Base-by-base conservation (phyloP, 2,797 vertebrate species). In the Tragelaphus oryx region DNA sequence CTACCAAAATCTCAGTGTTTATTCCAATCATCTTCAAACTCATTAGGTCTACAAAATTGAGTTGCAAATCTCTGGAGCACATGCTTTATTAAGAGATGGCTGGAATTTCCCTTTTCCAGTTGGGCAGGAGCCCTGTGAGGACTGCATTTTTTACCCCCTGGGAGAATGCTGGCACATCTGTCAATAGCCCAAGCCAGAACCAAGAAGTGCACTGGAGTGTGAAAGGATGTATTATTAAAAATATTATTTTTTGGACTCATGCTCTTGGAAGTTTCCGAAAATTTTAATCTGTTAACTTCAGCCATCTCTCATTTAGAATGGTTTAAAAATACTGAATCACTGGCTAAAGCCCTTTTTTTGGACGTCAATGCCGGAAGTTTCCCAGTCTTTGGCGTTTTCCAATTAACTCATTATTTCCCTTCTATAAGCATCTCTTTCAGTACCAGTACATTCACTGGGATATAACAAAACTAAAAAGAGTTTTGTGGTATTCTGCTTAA, bases 1-100 rank as follows among this genome's bases (percentile, higher is more conserved):
- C 71, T 95, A 96, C 95, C 93, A 91, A 91, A 60, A 22, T 96
- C 93, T 95, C 93, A 92, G 2, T 96, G 87, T 90, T 93, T 88
- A 96, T 96, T 96, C 92, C 93, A 95, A 10, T 95, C 81, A 95
- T 96, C 91, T 95, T 84, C 89, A 97, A 96, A 96, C 89, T 93
- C 94, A 95, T 97, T 96, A 93, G 83, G 65, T 97, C 85, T 96
- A 95, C 48, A 78, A 96, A 97, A 97, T 57, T 97, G 94, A 94
- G 95, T 89, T 94, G 89, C 76, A 94, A 94, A 93, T 95, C 95
- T 96, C 95, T 85, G n/a, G 90, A 93, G 83, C 76, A 89, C 83
- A 81, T 46, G 60, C 62, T 90, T 95, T 96, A 97, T 96, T 96
- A 89, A 91, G 93, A 91, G 80, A 95, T 96, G 62, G 44, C 85